These are phyloP conservation scores for Poecilia latipinna DNA, from an alignment of 2,113 vertebrate species.

Conservation along the genomic window DNA sequence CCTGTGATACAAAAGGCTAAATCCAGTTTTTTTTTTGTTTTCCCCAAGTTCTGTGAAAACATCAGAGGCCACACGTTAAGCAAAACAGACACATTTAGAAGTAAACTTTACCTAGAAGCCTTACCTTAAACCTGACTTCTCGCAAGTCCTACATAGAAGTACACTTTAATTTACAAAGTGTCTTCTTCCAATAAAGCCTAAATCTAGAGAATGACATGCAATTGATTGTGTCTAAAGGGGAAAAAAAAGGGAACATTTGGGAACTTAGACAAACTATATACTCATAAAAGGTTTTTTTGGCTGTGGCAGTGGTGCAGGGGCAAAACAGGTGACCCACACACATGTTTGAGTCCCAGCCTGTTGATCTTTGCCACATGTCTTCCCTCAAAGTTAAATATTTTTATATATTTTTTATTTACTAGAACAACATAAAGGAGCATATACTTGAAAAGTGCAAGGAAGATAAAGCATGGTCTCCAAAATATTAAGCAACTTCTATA, in stretches of 20 bases:
- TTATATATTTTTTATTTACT: background rate
- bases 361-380: no score
- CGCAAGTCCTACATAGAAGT: slow-evolving; percentile 55
- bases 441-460: background rate
- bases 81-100: slow-evolving; percentile 14
- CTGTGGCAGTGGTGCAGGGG: no score
- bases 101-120: slow-evolving; percentile 19
- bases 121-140: slow-evolving; percentile 62
- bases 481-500: no score
- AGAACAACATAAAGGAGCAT: background rate
- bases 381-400: background rate
- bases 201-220: slow-evolving; percentile 24
- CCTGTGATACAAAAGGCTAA: slow-evolving; percentile 50
- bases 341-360: no score
- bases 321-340: no score
- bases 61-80: background rate
- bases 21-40: slow-evolving; percentile 21
- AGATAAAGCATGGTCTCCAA: background rate
- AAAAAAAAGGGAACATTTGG: slow-evolving; percentile 3
- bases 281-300: no score
- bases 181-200: slow-evolving; percentile 41
- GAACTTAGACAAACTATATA: no score
- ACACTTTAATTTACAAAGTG: slow-evolving; percentile 64
- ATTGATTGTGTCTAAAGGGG: slow-evolving; percentile 36
- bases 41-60: slow-evolving; percentile 42